Evolutionary conservation across 2,888 invertebrate genomes (phyloP), one percentile per base, ranked within the genome.

Genomic region (Erebia palarica): DNA sequence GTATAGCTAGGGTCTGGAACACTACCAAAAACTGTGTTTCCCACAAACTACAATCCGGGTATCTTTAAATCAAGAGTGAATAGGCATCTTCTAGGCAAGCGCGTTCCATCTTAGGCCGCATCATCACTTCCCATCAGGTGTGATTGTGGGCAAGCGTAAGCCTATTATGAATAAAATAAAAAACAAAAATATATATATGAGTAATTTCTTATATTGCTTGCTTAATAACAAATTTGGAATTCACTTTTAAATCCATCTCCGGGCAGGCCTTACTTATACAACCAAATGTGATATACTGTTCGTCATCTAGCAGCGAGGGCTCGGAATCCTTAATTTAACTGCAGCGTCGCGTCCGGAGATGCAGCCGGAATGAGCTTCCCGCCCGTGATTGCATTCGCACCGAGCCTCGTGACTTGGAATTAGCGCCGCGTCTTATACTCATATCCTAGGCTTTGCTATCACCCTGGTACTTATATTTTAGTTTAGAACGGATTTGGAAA

Each of bases 271-370:
- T 51, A 51, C n/a, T n/a, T 51, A 51, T 55, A 55, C 11, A 55
- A 9, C 16, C 10, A 55, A 55, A 18, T 18, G 10, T 9, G 11
- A 59, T 11, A 67, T 59, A 59, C 44, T 18, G 57, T 65, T 18
- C 65, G 55, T 67, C 67, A 59, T 59, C 49, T 67, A 49, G 59
- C 58, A 59, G 67, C 67, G 65, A 73, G 21, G 65, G 65, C 60
- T 82, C 81, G 86, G 90, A 88, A 90, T 91, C 86, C 88, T 87
- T 90, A 91, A 92, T 92, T 91, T 87, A 86, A 84, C 84, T 83
- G 84, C 84, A 80, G 80, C 79, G 77, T 78, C 75, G 70, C 78
- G 77, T 76, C 87, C 91, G 91, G 90, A 91, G 91, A 91, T 91
- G 92, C 89, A 88, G 80, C 78, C 82, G 86, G 87, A 85, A 88